Conservation (phyloP, 2,888 invertebrate genomes). For the Macropis europaea region DNA sequence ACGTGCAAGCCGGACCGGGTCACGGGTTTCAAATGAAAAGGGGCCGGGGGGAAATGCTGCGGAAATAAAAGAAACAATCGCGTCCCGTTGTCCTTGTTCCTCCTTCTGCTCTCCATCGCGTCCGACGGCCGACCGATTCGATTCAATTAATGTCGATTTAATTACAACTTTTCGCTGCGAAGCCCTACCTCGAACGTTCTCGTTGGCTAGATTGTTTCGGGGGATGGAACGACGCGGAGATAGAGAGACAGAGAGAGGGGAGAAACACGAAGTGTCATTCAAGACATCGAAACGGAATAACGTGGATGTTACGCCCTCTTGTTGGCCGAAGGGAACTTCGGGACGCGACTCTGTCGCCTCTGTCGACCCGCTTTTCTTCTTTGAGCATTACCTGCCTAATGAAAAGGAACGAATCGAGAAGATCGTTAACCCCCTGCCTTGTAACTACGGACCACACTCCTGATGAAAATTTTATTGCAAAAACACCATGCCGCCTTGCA, state of each 20-base stretch:
- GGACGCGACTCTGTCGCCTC: not conserved
- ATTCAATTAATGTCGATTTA: slow-evolving; percentile 21
- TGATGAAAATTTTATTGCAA: too few relatives aligned
- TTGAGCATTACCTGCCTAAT: too few relatives aligned
- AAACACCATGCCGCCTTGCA: too few relatives aligned
- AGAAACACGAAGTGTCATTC: not conserved
- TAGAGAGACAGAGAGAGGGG: not conserved
- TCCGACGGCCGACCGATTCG: not conserved
- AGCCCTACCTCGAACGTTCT: not conserved
- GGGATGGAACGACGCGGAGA: not conserved
- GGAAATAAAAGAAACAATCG: slow-evolving; percentile 3
- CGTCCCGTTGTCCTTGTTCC: not conserved
- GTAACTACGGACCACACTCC: too few relatives aligned
- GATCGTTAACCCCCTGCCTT: not conserved
- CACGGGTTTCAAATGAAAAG: slow-evolving; percentile 11
- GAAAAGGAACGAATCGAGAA: too few relatives aligned
- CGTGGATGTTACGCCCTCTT: too few relatives aligned
- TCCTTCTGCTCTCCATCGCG: not conserved
- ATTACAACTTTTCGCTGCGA: not conserved
- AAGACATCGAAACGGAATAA: too few relatives aligned
- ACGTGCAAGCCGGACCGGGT: not conserved
- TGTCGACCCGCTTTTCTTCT: not conserved
- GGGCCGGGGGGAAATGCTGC: not conserved
- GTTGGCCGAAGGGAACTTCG: too few relatives aligned
- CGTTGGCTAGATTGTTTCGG: not conserved